Conservation (phyloP, 2,888 invertebrate species). For the Zaprionus lineosus region DNA sequence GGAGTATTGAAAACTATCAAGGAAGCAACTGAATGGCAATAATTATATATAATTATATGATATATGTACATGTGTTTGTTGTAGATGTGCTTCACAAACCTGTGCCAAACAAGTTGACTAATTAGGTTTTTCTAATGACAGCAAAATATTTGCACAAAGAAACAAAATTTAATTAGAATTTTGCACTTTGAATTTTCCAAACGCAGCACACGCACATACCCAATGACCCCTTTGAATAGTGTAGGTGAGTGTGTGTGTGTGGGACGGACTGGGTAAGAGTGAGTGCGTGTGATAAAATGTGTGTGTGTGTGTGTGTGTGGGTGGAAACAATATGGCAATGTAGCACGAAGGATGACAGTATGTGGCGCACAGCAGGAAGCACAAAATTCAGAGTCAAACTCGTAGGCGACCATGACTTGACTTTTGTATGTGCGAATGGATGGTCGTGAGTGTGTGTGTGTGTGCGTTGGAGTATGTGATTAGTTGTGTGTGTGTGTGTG, state of each 20-base stretch:
- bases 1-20: too few relatives aligned
- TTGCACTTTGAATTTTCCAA: slow-evolving; percentile 40
- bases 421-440: too few relatives aligned
- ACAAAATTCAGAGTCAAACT: slow-evolving; percentile 21
- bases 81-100: too few relatives aligned
- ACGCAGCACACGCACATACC: slow-evolving; percentile 32
- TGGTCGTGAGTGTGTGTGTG: too few relatives aligned
- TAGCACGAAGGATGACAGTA: slow-evolving; percentile 42
- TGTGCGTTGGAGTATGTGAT: neutral
- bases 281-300: neutral
- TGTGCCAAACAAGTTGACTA: slow-evolving; percentile 52
- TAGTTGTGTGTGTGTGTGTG: slow-evolving; percentile 1
- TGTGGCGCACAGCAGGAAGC: slow-evolving; percentile 30
- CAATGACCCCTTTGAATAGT: too few relatives aligned
- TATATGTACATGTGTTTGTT: neutral
- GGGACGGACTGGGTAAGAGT: neutral
- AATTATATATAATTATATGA: neutral
- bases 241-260: too few relatives aligned
- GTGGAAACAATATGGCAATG: slow-evolving; percentile 27
- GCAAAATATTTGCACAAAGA: slow-evolving; percentile 53
- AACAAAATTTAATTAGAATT: slow-evolving; percentile 69
- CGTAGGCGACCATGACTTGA: slow-evolving; percentile 1
- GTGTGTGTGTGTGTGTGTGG: slow-evolving; percentile 9
- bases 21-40: too few relatives aligned
- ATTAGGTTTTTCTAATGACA: slow-evolving; percentile 40